Evolutionary conservation across 2,113 vertebrate genomes (phyloP).

Genomic region (Cepphus grylle): DNA sequence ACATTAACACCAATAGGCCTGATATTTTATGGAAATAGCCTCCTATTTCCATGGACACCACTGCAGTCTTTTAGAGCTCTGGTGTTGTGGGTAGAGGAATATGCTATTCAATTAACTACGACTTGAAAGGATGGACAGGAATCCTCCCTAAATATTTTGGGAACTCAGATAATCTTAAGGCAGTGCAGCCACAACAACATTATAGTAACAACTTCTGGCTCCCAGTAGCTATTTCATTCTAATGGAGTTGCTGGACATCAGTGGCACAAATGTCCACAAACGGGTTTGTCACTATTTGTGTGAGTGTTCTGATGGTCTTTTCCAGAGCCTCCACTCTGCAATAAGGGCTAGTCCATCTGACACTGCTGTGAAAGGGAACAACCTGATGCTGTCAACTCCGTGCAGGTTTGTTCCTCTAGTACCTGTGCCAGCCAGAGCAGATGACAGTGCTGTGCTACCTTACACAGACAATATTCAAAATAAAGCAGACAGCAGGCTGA

Average conservation of each 20-base stretch:
- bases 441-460: not conserved
- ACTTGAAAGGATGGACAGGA: not conserved
- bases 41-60: conserved; percentile 5
- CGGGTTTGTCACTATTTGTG: rapidly evolving
- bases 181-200: not conserved
- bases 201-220: not conserved
- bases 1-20: not conserved
- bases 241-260: not conserved
- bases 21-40: not conserved
- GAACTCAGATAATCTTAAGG: not conserved
- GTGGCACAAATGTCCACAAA: not conserved
- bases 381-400: not conserved
- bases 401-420: not conserved
- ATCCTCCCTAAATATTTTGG: not conserved
- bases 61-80: not conserved
- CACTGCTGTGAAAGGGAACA: not conserved
- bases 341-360: not conserved
- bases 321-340: not conserved
- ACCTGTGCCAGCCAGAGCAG: not conserved
- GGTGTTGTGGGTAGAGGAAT: not conserved
- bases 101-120: not conserved
- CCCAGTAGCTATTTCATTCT: not conserved
- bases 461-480: not conserved
- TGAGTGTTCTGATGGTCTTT: not conserved
- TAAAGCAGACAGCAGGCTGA: not conserved